A percentile compares a stretch with the other conserved stretches of the same genome.
Conservation (phyloP, 2,888 invertebrate genomes). For the Alsophila aescularia region DNA sequence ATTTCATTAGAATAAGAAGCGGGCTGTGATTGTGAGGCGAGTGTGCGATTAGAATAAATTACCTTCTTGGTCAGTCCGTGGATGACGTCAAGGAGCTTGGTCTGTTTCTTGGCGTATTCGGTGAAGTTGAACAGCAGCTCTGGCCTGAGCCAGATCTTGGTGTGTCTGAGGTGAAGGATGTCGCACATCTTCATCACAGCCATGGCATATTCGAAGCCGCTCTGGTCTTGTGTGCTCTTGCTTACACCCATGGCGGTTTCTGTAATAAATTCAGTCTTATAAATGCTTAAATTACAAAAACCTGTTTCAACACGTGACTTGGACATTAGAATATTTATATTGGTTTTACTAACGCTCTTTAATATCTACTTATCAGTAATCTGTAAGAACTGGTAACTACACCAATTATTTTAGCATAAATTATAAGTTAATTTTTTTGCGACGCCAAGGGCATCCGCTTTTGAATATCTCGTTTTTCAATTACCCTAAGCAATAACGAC, state of each 20-base stretch:
- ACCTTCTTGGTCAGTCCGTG: constrained; percentile 93
- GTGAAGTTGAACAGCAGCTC: constrained; percentile 91
- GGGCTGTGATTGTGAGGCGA: constrained; percentile 4
- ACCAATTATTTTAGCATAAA: not conserved
- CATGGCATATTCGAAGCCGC: constrained; percentile 93
- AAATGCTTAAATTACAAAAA: not conserved
- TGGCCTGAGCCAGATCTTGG: constrained; percentile 90
- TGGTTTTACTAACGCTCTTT: not conserved
- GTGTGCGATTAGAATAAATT: constrained; percentile 19
- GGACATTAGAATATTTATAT: not conserved
- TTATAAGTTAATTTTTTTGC: not conserved
- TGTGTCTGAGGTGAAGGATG: constrained; percentile 92
- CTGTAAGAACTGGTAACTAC: not conserved
- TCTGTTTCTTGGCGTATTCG: constrained; percentile 89
- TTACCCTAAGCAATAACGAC: not conserved
- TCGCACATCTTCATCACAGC: constrained; percentile 96
- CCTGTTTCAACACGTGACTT: not conserved
- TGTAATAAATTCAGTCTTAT: constrained; percentile 52
- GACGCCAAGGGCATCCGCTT: not conserved
- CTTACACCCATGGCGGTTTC: constrained; percentile 96
- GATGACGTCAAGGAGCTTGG: constrained; percentile 89
- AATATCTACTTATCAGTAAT: not conserved
- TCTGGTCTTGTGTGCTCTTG: constrained; percentile 91
- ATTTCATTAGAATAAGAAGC: constrained; percentile 20
- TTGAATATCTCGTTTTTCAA: not conserved